A percentile compares a stretch with the other conserved stretches of the same genome.
These are phyloP conservation scores for Sebastes taczanowskii DNA, from an alignment of 2,797 vertebrate genomes.

Conservation along the genomic window DNA sequence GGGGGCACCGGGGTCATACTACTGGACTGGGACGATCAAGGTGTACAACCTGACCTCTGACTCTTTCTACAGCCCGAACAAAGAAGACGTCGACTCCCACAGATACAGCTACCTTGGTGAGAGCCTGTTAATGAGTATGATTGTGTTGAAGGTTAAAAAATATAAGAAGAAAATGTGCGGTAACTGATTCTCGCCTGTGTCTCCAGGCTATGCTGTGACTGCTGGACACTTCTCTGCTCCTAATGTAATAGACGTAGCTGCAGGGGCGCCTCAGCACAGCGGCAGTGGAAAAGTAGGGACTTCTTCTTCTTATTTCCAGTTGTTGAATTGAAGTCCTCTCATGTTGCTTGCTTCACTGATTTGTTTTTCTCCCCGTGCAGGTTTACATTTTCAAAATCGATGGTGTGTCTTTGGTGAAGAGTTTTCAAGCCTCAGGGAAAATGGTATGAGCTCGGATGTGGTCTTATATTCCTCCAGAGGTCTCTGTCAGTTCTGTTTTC, in stretches of 20 bases:
- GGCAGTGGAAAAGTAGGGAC: slow-evolving; percentile 90
- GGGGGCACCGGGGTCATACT: slow-evolving; percentile 97
- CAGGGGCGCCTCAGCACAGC: slow-evolving; percentile 94
- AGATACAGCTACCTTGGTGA: slow-evolving; percentile 97
- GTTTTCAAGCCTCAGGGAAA: slow-evolving; percentile 96
- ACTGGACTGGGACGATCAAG: slow-evolving; percentile 98
- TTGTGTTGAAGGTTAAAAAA: background rate
- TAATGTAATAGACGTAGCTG: slow-evolving; percentile 88
- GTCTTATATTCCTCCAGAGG: background rate
- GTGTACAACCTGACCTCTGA: slow-evolving; percentile 95
- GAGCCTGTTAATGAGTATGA: background rate
- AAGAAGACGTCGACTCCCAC: slow-evolving; percentile 86
- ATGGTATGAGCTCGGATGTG: slow-evolving; percentile 85
- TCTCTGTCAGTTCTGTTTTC: slow-evolving; percentile 11
- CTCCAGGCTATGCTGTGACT: slow-evolving; percentile 92
- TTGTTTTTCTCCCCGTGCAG: slow-evolving; percentile 72
- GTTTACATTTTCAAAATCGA: slow-evolving; percentile 98
- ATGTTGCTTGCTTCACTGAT: slow-evolving; percentile 16
- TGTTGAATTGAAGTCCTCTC: background rate
- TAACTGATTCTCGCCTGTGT: slow-evolving; percentile 24
- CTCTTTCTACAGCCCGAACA: slow-evolving; percentile 89
- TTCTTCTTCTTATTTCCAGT: slow-evolving; percentile 18
- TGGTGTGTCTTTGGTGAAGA: slow-evolving; percentile 89
- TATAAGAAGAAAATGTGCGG: background rate
- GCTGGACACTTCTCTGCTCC: slow-evolving; percentile 95